Evolutionary conservation across 2,888 invertebrate genomes (phyloP), one percentile per base, ranked within the genome.

Genomic region (Rotaria sp.): DNA sequence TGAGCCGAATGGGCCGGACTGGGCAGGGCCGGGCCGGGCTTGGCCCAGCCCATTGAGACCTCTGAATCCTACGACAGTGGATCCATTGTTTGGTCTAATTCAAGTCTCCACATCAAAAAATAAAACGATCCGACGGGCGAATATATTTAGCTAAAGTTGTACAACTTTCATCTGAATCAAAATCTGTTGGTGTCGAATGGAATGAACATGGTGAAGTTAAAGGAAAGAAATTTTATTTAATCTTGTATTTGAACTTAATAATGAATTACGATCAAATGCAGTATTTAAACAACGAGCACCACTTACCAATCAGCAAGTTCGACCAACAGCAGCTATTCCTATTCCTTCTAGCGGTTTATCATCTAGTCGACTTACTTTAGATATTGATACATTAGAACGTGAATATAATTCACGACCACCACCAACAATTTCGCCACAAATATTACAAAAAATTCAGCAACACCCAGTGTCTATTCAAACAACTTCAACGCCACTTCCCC

Each of bases 201-300:
- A 96, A 96, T 93, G 99, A 99, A 92, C 94, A 94, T 89, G 96
- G 96, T 88, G 99, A 99, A 93, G 98, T 98, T 85, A 99, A 99
- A 93, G 99, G 98, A 90, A 99, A 93, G 98, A 98, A 94, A 92
- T 93, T 88, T 88, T 89, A 85, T 93, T 96, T 91, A 95, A 95
- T 90, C 94, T 95, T 87, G 95, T 97, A 90, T 93, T 95, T 89
- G 94, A 94, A 86, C 93, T 97, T 88, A 97, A 97, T 93, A 30
- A 26, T 30, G 84, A 75, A 41, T 75, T 75, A 75, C 75, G 75
- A 24, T 26, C 41, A 18, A 75, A 38, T 41, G 24, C 41, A 75
- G 8, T 24, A 41, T 75, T 75, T 41, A 41, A 38, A 38, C 75
- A 75, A 75, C 75, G 41, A 75, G 4, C 59, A 59, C 4, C 75